Conservation (phyloP, 2,113 vertebrate species). For the Formicarius rufipectus region DNA sequence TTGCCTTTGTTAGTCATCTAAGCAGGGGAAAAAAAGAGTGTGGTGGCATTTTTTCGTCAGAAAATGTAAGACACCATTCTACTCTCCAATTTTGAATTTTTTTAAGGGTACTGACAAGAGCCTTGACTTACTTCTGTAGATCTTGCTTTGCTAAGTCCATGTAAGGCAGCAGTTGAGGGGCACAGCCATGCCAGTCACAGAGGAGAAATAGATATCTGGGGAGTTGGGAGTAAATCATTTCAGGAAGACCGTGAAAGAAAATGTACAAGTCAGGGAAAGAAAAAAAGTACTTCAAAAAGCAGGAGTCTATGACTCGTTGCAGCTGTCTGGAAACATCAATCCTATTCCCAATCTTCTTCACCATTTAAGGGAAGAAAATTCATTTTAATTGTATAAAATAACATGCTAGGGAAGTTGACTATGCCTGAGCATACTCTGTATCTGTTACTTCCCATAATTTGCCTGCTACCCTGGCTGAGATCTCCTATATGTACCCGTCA, state of each 20-base stretch:
- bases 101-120: neutral
- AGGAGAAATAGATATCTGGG: neutral
- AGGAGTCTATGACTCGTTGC: slow-evolving; percentile 17
- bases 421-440: neutral
- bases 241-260: slow-evolving; percentile 34
- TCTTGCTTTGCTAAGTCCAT: neutral
- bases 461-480: neutral
- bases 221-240: slow-evolving; percentile 4
- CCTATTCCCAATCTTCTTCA: neutral
- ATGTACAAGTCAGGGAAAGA: neutral
- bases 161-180: neutral
- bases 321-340: slow-evolving; percentile 23
- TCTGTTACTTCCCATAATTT: slow-evolving; percentile 24
- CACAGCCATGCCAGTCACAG: neutral
- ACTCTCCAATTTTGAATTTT: neutral
- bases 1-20: slow-evolving; percentile 1
- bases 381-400: slow-evolving; percentile 46
- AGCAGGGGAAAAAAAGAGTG: neutral
- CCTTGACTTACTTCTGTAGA: neutral
- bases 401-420: neutral
- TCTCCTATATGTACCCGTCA: neutral
- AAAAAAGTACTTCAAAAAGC: slow-evolving; percentile 14
- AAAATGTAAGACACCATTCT: neutral
- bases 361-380: slow-evolving; percentile 42
- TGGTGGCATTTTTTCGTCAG: neutral